Conservation (phyloP, 2,888 invertebrate species). For the Andrena minutula region DNA sequence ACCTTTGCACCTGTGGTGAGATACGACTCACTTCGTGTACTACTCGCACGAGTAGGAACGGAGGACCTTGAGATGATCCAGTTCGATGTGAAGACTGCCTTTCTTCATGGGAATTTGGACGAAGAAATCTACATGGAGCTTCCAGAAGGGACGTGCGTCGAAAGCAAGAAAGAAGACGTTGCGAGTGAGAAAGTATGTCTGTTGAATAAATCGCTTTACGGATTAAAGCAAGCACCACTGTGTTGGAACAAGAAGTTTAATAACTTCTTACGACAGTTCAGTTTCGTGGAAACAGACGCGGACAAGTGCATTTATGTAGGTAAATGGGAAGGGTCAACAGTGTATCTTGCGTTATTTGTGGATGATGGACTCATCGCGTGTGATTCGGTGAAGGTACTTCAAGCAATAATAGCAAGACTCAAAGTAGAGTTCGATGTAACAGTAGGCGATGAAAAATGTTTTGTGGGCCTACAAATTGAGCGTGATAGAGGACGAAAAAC, state of each 20-base stretch:
- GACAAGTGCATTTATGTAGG: too few species aligned
- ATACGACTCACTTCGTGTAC: not conserved
- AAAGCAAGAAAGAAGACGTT: not conserved
- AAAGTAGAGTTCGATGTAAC: not conserved
- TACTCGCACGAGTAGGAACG: not conserved
- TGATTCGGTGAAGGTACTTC: not conserved
- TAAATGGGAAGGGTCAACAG: not conserved
- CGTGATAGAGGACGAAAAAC: not conserved
- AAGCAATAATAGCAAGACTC: not conserved
- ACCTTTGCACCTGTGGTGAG: not conserved
- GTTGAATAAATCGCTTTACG: conserved; percentile 1
- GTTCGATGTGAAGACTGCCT: not conserved
- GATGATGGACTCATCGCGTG: conserved; percentile 3
- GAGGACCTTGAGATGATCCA: not conserved
- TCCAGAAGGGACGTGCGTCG: not conserved
- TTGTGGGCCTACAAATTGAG: not conserved
- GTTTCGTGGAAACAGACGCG: too few species aligned
- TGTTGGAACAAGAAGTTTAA: conserved; percentile 1
- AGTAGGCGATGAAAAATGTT: not conserved
- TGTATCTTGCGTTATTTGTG: not conserved
- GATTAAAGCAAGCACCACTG: not conserved
- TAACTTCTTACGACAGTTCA: not conserved
- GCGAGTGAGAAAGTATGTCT: not conserved
- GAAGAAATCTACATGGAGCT: not conserved
- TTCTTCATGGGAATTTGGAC: not conserved